Percentiles rank a stretch among this genome's conserved stretches.
These are phyloP conservation scores for Panurus biarmicus DNA, from an alignment of 2,113 vertebrate genomes.

Conservation along the genomic window DNA sequence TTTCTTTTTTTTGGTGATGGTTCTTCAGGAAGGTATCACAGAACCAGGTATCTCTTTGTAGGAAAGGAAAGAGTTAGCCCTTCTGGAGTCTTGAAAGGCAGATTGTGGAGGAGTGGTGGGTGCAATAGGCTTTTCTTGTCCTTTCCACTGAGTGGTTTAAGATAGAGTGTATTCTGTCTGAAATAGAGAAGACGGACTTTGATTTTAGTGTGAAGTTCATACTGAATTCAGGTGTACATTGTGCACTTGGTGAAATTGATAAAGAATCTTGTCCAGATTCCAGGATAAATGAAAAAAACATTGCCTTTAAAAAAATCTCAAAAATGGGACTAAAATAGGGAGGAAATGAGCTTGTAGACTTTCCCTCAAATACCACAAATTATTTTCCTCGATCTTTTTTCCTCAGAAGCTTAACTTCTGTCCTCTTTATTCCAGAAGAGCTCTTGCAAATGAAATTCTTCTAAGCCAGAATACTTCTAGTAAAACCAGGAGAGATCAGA, in stretches of 20 bases:
- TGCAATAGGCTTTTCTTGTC: background rate
- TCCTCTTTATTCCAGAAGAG: background rate
- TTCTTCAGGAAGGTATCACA: background rate
- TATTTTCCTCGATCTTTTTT: slow-evolving; percentile 24
- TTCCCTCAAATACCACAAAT: background rate
- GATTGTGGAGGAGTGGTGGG: background rate
- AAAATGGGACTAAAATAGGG: background rate
- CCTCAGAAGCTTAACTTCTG: background rate
- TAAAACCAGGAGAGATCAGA: slow-evolving; percentile 8
- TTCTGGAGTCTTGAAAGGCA: background rate
- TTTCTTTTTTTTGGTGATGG: accelerated
- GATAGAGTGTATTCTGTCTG: background rate
- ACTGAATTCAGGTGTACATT: background rate
- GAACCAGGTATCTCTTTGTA: background rate
- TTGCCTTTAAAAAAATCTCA: background rate
- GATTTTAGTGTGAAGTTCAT: background rate
- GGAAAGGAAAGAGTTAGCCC: background rate
- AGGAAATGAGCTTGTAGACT: background rate
- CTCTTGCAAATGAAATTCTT: background rate
- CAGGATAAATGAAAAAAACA: background rate
- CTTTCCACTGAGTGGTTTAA: background rate
- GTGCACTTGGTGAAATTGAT: background rate
- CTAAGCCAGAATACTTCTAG: slow-evolving; percentile 18
- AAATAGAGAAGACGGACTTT: background rate
- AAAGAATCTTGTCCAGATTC: background rate